Evolutionary conservation across 2,797 vertebrate genomes (phyloP).

Genomic region (Schizopygopsis malacanthus): DNA sequence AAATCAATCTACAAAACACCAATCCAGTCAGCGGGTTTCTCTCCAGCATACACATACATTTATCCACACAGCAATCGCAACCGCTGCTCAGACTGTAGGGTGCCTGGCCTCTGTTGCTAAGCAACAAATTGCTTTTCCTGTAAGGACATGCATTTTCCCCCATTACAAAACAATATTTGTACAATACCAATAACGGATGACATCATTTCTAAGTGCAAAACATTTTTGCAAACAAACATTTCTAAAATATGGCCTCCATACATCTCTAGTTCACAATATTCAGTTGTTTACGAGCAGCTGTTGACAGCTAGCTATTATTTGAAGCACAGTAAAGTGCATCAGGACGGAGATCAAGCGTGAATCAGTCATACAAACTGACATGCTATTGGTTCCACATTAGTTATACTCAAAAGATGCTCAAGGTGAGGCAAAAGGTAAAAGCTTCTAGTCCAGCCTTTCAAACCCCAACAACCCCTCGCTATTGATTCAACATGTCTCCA

Average conservation of each 20-base stretch:
- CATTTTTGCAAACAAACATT: conserved; percentile 13
- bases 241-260: conserved; percentile 9
- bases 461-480: conserved; percentile 7
- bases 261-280: conserved; percentile 3
- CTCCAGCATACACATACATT: conserved; percentile 10
- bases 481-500: conserved; percentile 51
- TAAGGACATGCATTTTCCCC: conserved; percentile 53
- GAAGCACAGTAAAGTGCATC: conserved; percentile 37
- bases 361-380: conserved; percentile 22
- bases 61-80: conserved; percentile 49
- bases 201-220: conserved; percentile 18
- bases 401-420: conserved; percentile 4
- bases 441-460: conserved; percentile 13
- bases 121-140: conserved; percentile 77
- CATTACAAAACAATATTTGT: conserved; percentile 40
- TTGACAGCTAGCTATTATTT: conserved; percentile 31
- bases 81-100: conserved; percentile 59
- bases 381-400: conserved; percentile 26
- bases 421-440: conserved; percentile 37
- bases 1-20: conserved; percentile 50
- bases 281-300: not conserved
- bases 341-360: not conserved
- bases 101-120: conserved; percentile 76
- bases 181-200: conserved; percentile 20
- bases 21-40: conserved; percentile 26